Percentiles rank a stretch among this genome's conserved stretches.
Conservation (phyloP, 2,113 vertebrate species). For the Cheirogaleus medius region DNA sequence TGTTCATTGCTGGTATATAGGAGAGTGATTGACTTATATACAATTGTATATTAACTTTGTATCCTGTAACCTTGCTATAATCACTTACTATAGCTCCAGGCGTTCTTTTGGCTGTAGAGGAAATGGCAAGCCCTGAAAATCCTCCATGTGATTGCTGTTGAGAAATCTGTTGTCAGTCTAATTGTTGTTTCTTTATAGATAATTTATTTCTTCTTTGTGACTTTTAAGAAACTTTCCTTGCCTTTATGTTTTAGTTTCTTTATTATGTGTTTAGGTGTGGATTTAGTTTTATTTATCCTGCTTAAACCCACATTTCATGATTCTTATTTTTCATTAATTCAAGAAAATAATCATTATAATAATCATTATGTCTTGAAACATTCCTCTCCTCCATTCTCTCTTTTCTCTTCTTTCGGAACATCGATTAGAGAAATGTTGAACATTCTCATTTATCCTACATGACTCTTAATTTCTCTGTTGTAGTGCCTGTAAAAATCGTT, state of each 20-base stretch:
- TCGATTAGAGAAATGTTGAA: not conserved
- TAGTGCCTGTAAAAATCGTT: not conserved
- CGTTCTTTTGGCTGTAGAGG: not conserved
- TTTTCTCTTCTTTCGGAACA: not conserved
- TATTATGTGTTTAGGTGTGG: not conserved
- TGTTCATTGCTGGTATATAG: not conserved
- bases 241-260: slow-evolving; percentile 13
- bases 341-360: not conserved
- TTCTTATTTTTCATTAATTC: slow-evolving; percentile 1
- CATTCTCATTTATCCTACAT: not conserved
- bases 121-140: not conserved
- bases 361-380: not conserved
- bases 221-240: not conserved
- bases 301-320: not conserved
- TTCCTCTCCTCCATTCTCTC: not conserved
- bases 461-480: not conserved
- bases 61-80: not conserved
- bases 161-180: not conserved
- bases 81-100: not conserved
- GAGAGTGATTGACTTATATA: not conserved
- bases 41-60: not conserved
- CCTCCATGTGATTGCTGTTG: not conserved
- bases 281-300: slow-evolving; percentile 27
- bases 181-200: not conserved
- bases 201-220: not conserved